These are phyloP conservation scores for Catajapyx aquilonaris DNA, from an alignment of 1,140 invertebrate species.

Conservation along the genomic window DNA sequence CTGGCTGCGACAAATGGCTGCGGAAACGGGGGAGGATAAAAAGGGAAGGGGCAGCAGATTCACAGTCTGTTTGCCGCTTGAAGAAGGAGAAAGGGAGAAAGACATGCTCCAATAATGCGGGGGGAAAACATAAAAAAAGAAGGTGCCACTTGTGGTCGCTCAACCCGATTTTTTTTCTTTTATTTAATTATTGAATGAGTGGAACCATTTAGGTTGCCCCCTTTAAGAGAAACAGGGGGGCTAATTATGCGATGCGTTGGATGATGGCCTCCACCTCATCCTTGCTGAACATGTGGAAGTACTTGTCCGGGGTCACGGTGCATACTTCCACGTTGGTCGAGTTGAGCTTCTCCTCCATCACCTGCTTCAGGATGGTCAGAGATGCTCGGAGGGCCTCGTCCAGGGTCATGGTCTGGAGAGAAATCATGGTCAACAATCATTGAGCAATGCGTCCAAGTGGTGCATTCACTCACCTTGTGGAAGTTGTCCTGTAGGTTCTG, in stretches of 20 bases:
- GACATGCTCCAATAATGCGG: too few relatives aligned
- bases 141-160: too few relatives aligned
- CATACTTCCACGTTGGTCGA: slow-evolving; percentile 96
- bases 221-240: neutral
- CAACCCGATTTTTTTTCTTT: too few relatives aligned
- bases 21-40: too few relatives aligned
- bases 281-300: slow-evolving; percentile 80
- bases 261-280: slow-evolving; percentile 81
- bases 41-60: too few relatives aligned
- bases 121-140: too few relatives aligned
- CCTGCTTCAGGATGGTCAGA: slow-evolving; percentile 91
- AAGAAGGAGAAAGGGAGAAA: too few relatives aligned
- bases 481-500: slow-evolving; percentile 81
- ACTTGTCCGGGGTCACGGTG: slow-evolving; percentile 61
- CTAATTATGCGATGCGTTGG: slow-evolving; percentile 40
- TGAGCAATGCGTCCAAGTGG: too few relatives aligned
- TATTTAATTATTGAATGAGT: slow-evolving; percentile 1
- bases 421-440: too few relatives aligned
- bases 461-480: slow-evolving; percentile 45
- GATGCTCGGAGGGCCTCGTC: slow-evolving; percentile 82
- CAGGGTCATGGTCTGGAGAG: slow-evolving; percentile 76
- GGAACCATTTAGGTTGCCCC: neutral
- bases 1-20: too few relatives aligned
- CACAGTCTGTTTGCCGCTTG: too few relatives aligned
- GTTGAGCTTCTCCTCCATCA: slow-evolving; percentile 99